Evolutionary conservation across 2,888 invertebrate genomes (phyloP).

Genomic region (Oxytorus armatus): DNA sequence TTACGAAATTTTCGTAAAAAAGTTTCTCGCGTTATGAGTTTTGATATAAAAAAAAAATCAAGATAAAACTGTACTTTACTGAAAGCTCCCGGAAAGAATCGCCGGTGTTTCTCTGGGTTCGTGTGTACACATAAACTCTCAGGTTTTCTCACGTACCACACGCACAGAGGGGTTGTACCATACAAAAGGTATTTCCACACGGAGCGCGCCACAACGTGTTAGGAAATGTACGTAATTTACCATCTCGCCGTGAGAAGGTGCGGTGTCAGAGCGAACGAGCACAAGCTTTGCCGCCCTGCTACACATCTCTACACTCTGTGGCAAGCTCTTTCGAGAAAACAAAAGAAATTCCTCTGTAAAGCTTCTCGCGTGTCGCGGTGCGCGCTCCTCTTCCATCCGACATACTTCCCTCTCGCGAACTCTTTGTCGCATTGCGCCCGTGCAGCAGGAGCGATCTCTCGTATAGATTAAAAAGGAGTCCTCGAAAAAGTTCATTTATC

Average conservation of each 20-base stretch:
- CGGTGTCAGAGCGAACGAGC: slow-evolving; percentile 28
- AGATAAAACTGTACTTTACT: slow-evolving; percentile 29
- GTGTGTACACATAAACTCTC: slow-evolving; percentile 2
- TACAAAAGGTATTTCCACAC: slow-evolving; percentile 16
- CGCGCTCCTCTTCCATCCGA: slow-evolving; percentile 14
- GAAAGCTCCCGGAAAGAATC: slow-evolving; percentile 19
- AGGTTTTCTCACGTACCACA: slow-evolving; percentile 6
- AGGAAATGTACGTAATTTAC: slow-evolving; percentile 56
- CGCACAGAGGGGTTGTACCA: neutral
- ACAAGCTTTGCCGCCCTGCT: slow-evolving; percentile 1
- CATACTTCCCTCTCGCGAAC: slow-evolving; percentile 10
- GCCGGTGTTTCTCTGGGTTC: slow-evolving; percentile 10
- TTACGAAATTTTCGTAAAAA: slow-evolving; percentile 28
- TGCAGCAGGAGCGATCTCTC: slow-evolving; percentile 33
- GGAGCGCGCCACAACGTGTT: slow-evolving; percentile 2
- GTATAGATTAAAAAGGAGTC: slow-evolving; percentile 58
- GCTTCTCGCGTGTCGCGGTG: slow-evolving; percentile 17
- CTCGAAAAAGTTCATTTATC: slow-evolving; percentile 60
- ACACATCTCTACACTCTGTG: neutral
- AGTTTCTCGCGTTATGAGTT: slow-evolving; percentile 48
- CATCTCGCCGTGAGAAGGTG: slow-evolving; percentile 23
- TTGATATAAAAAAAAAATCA: slow-evolving; percentile 35
- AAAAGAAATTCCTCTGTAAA: slow-evolving; percentile 33
- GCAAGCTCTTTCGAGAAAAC: slow-evolving; percentile 14
- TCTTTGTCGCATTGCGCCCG: neutral